Percentiles rank a stretch among this genome's conserved stretches.
These are phyloP conservation scores for Mactromeris polynyma DNA, from an alignment of 2,888 invertebrate species.

Conservation along the genomic window DNA sequence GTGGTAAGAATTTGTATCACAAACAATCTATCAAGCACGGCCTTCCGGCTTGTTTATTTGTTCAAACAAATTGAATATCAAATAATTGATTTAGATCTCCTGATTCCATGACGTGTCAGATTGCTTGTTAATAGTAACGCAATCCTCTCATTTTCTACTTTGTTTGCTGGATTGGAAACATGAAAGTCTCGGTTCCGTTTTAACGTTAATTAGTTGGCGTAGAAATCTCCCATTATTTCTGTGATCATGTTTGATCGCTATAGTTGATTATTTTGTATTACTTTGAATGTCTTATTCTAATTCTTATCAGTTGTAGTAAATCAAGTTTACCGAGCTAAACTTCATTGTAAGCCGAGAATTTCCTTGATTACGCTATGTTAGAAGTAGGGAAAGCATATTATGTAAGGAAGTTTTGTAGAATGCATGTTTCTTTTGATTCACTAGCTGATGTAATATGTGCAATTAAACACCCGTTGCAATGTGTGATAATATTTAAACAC, in stretches of 20 bases:
- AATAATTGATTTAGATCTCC: not conserved
- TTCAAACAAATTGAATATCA: slow-evolving; percentile 5
- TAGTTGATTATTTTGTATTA: not conserved
- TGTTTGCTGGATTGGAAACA: not conserved
- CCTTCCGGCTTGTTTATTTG: not conserved
- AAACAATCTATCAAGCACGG: too few species aligned
- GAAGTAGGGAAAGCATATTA: not conserved
- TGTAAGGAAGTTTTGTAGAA: not conserved
- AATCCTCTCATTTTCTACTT: slow-evolving; percentile 18
- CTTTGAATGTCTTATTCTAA: not conserved
- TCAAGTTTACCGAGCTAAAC: slow-evolving; percentile 10
- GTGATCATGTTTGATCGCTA: slow-evolving; percentile 10
- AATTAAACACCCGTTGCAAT: too few species aligned
- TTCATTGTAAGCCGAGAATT: not conserved
- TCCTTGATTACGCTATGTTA: not conserved
- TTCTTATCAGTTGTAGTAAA: not conserved
- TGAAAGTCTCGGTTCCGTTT: not conserved
- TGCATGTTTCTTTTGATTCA: not conserved
- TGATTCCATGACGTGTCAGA: not conserved
- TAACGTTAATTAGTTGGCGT: not conserved
- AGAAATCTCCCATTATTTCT: slow-evolving; percentile 6
- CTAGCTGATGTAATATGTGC: not conserved
- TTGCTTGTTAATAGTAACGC: slow-evolving; percentile 8
- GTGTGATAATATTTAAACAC: too few species aligned
- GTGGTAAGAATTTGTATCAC: too few species aligned